phyloP scores from a whole-genome alignment of 2,888 invertebrate genomes.

The Loripinus fragilis region DNA sequence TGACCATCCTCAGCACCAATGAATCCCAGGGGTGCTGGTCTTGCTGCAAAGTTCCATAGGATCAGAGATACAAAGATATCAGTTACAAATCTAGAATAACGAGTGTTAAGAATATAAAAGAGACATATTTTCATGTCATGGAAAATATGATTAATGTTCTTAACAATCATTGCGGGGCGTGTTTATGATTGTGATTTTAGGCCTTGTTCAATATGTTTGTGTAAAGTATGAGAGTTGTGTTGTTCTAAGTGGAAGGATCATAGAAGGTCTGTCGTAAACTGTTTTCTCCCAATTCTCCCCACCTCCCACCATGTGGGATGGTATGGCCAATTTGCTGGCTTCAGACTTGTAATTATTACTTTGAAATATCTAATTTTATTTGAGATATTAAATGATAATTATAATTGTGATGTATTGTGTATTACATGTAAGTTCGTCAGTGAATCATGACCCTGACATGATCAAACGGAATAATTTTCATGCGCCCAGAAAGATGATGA shows the following conservation, averaged over 20 bases:
- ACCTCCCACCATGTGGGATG: slow-evolving; percentile 3
- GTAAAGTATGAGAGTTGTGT: no score
- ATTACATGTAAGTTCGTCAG: background rate
- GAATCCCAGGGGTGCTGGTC: background rate
- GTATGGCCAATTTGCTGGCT: slow-evolving; percentile 4
- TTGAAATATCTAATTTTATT: background rate
- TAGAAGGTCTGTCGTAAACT: background rate
- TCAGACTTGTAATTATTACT: slow-evolving; percentile 11
- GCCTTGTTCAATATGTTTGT: no score
- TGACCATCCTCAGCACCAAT: background rate
- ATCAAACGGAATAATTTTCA: no score
- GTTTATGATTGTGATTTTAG: no score
- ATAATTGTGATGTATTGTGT: background rate
- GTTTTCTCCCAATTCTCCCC: background rate
- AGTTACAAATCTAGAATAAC: no score
- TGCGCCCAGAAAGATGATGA: no score
- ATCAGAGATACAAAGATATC: no score
- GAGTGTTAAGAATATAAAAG: no score
- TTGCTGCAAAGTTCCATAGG: background rate
- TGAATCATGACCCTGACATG: background rate
- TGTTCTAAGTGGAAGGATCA: background rate
- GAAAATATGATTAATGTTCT: no score
- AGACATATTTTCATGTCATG: no score
- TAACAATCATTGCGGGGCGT: no score
- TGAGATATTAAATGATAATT: background rate